phyloP scores from a whole-genome alignment of 2,888 invertebrate species.

The Lysandra coridon region DNA sequence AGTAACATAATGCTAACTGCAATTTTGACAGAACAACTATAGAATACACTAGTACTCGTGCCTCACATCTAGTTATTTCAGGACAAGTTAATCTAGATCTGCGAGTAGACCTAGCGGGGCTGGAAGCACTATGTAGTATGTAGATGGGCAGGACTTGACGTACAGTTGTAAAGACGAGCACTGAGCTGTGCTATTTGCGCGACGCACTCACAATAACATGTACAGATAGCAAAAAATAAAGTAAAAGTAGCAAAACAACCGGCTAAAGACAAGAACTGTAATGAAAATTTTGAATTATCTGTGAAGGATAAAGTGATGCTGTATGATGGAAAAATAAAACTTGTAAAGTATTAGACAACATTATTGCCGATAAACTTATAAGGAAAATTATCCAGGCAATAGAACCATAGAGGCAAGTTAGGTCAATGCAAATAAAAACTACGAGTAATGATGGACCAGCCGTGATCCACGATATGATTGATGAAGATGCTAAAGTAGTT shows the following conservation, averaged over 20 bases:
- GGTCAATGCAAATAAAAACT: background rate
- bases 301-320: no score
- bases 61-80: slow-evolving; percentile 26
- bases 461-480: background rate
- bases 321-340: no score
- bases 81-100: slow-evolving; percentile 33
- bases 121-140: slow-evolving; percentile 15
- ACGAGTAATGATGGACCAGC: background rate
- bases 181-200: slow-evolving; percentile 42
- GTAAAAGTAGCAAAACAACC: background rate
- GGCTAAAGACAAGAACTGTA: background rate
- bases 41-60: background rate
- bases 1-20: background rate
- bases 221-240: slow-evolving; percentile 40
- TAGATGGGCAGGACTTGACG: slow-evolving; percentile 32
- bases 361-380: no score
- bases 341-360: no score
- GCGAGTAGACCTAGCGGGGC: slow-evolving; percentile 5
- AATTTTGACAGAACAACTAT: background rate
- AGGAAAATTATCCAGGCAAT: no score
- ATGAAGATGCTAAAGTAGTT: background rate
- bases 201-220: slow-evolving; percentile 37
- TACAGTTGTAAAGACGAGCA: slow-evolving; percentile 44
- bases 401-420: background rate
- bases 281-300: background rate